Evolutionary conservation across 2,888 invertebrate genomes (phyloP).

Genomic region (Norana najaformis): DNA sequence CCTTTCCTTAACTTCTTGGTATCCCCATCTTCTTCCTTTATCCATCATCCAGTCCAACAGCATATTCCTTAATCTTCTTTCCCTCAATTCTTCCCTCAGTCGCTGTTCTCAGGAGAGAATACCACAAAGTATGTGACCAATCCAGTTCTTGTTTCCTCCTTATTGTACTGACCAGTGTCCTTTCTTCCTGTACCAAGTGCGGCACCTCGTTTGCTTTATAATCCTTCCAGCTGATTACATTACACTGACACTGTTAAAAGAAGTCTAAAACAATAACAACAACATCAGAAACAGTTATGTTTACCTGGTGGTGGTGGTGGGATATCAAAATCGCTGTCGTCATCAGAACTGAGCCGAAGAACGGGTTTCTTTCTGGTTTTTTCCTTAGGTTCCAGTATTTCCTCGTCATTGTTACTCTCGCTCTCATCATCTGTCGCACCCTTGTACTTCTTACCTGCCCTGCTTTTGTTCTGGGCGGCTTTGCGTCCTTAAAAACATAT

Average conservation of each 20-base stretch:
- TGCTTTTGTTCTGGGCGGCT: slow-evolving; percentile 29
- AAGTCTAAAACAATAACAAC: neutral
- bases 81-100: too few relatives aligned
- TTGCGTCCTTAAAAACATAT: slow-evolving; percentile 7
- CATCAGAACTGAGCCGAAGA: slow-evolving; percentile 47
- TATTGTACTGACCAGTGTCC: too few relatives aligned
- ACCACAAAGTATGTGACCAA: too few relatives aligned
- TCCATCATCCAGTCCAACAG: too few relatives aligned
- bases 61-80: too few relatives aligned
- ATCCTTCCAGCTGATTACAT: too few relatives aligned
- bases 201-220: too few relatives aligned
- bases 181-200: too few relatives aligned
- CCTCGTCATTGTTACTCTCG: neutral
- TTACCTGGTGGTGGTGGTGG: neutral
- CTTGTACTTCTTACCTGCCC: neutral
- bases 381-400: neutral
- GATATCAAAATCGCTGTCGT: slow-evolving; percentile 48
- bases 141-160: too few relatives aligned
- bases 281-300: neutral
- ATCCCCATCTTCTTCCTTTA: too few relatives aligned
- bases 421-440: neutral
- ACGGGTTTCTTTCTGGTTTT: neutral
- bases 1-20: too few relatives aligned
- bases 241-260: neutral
- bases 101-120: too few relatives aligned